A percentile compares a stretch with the other conserved stretches of the same genome.
These are phyloP conservation scores for Ammodytes dubius DNA, from an alignment of 2,113 vertebrate species.

Conservation along the genomic window DNA sequence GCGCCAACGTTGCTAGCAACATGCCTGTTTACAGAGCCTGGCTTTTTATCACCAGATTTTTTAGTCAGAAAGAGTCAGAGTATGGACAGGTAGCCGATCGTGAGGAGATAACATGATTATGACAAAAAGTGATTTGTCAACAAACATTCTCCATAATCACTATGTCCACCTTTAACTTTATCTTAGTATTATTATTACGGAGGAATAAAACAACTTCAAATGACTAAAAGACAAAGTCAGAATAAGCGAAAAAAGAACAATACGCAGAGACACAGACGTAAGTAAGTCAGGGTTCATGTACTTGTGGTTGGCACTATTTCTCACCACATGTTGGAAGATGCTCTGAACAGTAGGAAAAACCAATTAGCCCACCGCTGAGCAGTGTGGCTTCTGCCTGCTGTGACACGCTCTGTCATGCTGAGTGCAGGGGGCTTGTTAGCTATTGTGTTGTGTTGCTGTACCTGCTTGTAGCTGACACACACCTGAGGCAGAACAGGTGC, in stretches of 20 bases:
- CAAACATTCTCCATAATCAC: too few relatives aligned
- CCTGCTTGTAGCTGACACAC: conserved; percentile 26
- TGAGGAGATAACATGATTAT: too few relatives aligned
- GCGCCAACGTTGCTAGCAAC: too few relatives aligned
- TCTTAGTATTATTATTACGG: too few relatives aligned
- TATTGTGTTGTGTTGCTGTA: background rate
- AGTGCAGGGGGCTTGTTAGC: conserved; percentile 33
- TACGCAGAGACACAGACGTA: background rate
- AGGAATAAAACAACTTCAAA: background rate
- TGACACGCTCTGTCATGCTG: conserved; percentile 22
- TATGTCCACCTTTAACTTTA: too few relatives aligned
- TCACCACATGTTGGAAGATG: conserved; percentile 46
- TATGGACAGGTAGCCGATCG: too few relatives aligned
- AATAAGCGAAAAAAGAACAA: background rate
- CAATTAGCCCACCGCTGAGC: conserved; percentile 46
- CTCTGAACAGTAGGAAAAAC: conserved; percentile 29
- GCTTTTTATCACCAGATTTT: too few relatives aligned
- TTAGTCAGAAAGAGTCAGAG: too few relatives aligned
- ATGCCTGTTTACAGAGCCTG: too few relatives aligned
- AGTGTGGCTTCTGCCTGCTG: conserved; percentile 21
- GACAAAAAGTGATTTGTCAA: too few relatives aligned
- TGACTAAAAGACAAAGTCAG: background rate
- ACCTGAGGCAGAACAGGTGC: conserved; percentile 54
- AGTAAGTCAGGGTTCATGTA: conserved; percentile 6
- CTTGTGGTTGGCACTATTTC: conserved; percentile 14